phyloP scores from a whole-genome alignment of 2,888 invertebrate species.

The Oxyscelio sp. region DNA sequence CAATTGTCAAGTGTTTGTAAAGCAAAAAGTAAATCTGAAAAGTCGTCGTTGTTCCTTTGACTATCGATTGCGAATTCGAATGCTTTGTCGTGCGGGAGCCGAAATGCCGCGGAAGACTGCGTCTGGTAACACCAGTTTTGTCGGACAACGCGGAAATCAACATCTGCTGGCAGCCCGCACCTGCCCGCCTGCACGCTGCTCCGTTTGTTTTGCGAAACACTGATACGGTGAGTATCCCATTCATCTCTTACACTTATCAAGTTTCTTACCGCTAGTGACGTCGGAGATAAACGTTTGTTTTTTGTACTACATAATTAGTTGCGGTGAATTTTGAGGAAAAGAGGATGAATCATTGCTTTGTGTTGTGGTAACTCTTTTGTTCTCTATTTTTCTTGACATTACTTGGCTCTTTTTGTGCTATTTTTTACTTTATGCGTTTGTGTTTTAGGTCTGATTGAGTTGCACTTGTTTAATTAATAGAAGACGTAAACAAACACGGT shows the following conservation, averaged over 20 bases:
- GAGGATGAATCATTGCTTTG: too few relatives aligned
- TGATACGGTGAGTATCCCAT: slow-evolving; percentile 67
- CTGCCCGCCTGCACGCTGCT: slow-evolving; percentile 46
- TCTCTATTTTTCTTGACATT: too few relatives aligned
- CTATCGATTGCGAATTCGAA: slow-evolving; percentile 6
- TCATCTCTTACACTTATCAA: slow-evolving; percentile 34
- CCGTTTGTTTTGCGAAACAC: slow-evolving; percentile 44
- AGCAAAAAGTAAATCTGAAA: too few relatives aligned
- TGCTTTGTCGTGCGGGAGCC: neutral
- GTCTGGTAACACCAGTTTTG: slow-evolving; percentile 4
- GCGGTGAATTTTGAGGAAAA: neutral
- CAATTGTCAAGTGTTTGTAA: too few relatives aligned
- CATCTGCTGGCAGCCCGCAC: slow-evolving; percentile 26
- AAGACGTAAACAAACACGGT: too few relatives aligned
- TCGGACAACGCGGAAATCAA: slow-evolving; percentile 33
- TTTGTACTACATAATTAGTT: neutral
- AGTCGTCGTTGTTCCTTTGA: slow-evolving; percentile 3
- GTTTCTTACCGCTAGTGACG: slow-evolving; percentile 21
- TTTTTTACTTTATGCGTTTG: too few relatives aligned
- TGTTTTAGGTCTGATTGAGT: too few relatives aligned
- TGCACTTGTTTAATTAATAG: too few relatives aligned
- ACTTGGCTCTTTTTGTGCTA: too few relatives aligned
- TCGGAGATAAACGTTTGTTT: too few relatives aligned
- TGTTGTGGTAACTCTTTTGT: too few relatives aligned
- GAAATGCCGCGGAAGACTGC: neutral